Evolutionary conservation across 2,797 vertebrate species (phyloP).

Genomic region (Menidia menidia): DNA sequence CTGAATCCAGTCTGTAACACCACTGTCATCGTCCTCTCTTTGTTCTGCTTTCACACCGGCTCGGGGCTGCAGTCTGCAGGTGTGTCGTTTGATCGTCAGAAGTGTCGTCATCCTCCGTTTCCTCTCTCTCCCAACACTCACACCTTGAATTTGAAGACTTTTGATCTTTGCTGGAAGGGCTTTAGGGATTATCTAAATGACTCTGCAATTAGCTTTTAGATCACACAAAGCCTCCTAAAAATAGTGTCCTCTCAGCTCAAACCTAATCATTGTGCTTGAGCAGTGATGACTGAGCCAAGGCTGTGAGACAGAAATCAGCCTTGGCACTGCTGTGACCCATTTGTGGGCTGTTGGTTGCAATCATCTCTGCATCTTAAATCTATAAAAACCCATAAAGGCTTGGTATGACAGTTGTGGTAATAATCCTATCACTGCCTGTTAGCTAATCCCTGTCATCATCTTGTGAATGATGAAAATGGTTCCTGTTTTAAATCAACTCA

Average conservation of each 20-base stretch:
- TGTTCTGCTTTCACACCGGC: background rate
- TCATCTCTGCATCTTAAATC: constrained; percentile 18
- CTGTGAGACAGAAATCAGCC: constrained; percentile 50
- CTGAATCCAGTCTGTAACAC: background rate
- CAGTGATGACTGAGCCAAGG: constrained; percentile 35
- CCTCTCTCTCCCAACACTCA: constrained; percentile 23
- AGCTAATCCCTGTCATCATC: constrained; percentile 35
- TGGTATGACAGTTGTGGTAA: constrained; percentile 36
- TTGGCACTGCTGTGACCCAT: constrained; percentile 45
- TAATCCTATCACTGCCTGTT: constrained; percentile 41
- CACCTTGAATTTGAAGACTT: constrained; percentile 41
- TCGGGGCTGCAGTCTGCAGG: constrained; percentile 25
- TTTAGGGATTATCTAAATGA: constrained; percentile 67
- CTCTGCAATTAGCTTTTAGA: constrained; percentile 65
- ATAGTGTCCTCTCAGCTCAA: constrained; percentile 59
- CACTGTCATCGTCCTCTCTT: too few species aligned
- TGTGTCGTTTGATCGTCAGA: constrained; percentile 29
- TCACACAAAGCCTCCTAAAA: constrained; percentile 62
- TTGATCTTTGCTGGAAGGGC: constrained; percentile 49
- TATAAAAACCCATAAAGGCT: constrained; percentile 12
- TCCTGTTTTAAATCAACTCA: constrained; percentile 39
- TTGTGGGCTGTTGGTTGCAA: constrained; percentile 29
- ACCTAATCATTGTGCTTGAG: constrained; percentile 52
- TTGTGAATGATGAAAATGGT: constrained; percentile 27
- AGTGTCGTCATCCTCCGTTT: constrained; percentile 9